Conservation (phyloP, 92 coral and sea anemone species). For the Phenganax stokvisi region DNA sequence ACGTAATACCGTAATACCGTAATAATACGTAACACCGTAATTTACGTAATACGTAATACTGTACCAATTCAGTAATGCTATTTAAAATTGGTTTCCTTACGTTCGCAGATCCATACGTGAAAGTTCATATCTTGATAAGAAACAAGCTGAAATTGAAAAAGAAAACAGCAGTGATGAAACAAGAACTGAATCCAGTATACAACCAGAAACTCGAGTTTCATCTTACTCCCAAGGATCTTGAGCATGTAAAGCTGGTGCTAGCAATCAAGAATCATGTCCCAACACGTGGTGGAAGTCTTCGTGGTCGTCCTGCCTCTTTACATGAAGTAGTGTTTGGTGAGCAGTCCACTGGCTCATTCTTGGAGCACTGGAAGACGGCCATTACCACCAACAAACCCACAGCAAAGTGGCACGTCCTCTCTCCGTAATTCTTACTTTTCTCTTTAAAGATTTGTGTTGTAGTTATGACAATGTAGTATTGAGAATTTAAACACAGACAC, state of each 20-base stretch:
- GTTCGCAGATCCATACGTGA: conserved; percentile 75
- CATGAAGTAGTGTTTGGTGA: conserved; percentile 75
- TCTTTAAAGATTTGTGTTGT: not conserved
- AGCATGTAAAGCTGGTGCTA: conserved; percentile 66
- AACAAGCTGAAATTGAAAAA: conserved; percentile 81
- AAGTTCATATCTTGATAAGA: conserved; percentile 81
- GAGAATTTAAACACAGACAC: too few species aligned
- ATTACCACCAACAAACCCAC: conserved; percentile 65
- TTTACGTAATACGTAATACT: not conserved
- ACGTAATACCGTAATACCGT: too few species aligned
- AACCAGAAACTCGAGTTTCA: conserved; percentile 89
- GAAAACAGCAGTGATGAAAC: conserved; percentile 72
- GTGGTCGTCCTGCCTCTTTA: conserved; percentile 72
- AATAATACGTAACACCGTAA: too few species aligned
- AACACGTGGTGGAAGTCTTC: conserved; percentile 50
- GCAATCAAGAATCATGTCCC: conserved; percentile 64
- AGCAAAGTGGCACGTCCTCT: conserved; percentile 81
- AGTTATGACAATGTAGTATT: too few species aligned
- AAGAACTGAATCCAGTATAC: conserved; percentile 81
- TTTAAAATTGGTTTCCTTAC: not conserved
- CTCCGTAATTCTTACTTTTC: conserved; percentile 40
- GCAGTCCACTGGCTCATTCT: conserved; percentile 74
- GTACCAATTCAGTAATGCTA: not conserved
- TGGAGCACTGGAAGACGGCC: conserved; percentile 98
- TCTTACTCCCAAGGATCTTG: conserved; percentile 70